Evolutionary conservation across 2,797 vertebrate species (phyloP), one percentile per base, ranked within the genome.

Genomic region (Lateolabrax maculatus): DNA sequence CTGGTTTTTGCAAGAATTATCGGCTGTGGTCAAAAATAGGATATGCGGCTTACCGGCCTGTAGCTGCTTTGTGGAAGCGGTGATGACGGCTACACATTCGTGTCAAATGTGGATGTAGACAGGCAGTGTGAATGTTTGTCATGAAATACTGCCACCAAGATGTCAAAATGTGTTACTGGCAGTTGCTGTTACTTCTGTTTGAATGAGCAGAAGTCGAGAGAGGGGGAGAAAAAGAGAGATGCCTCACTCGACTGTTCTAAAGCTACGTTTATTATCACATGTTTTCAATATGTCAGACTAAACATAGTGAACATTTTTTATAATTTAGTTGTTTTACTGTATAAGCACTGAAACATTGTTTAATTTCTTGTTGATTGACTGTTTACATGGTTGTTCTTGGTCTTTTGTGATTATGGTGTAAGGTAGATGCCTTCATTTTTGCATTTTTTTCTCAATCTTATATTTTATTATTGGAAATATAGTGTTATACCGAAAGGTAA

Each of bases 1-100:
- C 87, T 92, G 84, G 85, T 90, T 93, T 94, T 93, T 91, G 87
- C 86, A 84, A 91, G 87, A 93, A 94, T 94, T 90, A 94, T 93
- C 85, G 69, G 84, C 78, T 88, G 87, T 64, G 92, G 91, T 94
- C 91, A 94, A 92, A 93, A 94, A 91, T 87, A 84, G 91, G 92
- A 92, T 93, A 89, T 92, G 88, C 77, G 71, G 90, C 91, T 93
- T 92, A 93, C 73, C 76, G 64, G 84, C 57, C 90, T 86, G 87
- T 84, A 86, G 84, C 84, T 81, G 83, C 89, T 94, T 89, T 88
- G 87, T 92, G 89, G 63, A 90, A 90, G 86, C 77, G 46, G 85
- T 90, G 92, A 91, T 91, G 92, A 89, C 84, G 84, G 86, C 87
- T 75, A 87, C 90, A 90, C 85, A 81, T 92, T 92, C 34, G 84